These are phyloP conservation scores for Crotalus viridis DNA, from an alignment of 2,113 vertebrate species.

Conservation along the genomic window DNA sequence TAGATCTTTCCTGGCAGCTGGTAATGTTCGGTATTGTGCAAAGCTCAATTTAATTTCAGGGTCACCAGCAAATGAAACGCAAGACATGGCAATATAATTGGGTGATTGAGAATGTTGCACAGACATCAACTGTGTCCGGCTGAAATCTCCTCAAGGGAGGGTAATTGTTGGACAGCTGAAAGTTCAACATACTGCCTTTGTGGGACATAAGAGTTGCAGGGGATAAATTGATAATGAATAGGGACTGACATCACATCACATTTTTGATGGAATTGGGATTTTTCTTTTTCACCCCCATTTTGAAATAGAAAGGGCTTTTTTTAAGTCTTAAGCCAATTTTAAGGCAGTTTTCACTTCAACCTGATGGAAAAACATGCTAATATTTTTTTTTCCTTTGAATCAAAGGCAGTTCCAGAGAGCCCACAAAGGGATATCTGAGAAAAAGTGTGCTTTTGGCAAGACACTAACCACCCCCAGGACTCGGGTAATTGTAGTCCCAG, in stretches of 20 bases:
- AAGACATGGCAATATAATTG: not conserved
- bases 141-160: not conserved
- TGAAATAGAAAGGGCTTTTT: not conserved
- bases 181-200: not conserved
- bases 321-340: not conserved
- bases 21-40: not conserved
- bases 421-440: not conserved
- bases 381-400: not conserved
- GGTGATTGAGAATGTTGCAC: not conserved
- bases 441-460: not conserved
- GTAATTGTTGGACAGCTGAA: not conserved
- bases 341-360: not conserved
- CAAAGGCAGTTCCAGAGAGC: not conserved
- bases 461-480: not conserved
- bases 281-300: not conserved
- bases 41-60: not conserved
- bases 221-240: not conserved
- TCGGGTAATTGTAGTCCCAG: not conserved
- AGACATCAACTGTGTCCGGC: not conserved
- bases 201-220: not conserved
- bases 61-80: not conserved
- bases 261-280: not conserved
- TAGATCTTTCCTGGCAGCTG: constrained; percentile 1
- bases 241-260: not conserved
- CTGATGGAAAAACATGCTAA: not conserved